phyloP scores from a whole-genome alignment of 2,888 invertebrate species.

The Drosophila parthenogenetica region DNA sequence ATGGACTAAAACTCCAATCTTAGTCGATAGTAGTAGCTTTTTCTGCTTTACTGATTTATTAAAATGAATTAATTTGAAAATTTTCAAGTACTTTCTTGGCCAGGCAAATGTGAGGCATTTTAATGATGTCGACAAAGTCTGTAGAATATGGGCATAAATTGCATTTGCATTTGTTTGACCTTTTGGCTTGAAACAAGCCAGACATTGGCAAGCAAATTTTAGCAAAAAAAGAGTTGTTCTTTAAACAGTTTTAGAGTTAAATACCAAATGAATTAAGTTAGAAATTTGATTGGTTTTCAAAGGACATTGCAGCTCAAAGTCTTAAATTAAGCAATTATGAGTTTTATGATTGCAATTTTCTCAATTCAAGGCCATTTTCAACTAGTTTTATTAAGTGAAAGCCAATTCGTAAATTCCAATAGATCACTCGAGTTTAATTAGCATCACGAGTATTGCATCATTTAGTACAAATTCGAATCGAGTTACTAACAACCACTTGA shows the following conservation, averaged over 20 bases:
- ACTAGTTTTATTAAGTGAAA: background rate
- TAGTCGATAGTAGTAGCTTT: background rate
- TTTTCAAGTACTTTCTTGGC: conserved; percentile 50
- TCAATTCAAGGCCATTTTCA: no score
- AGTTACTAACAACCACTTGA: conserved; percentile 36
- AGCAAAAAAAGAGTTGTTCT: no score
- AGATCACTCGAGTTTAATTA: conserved; percentile 19
- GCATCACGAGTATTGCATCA: conserved; percentile 24
- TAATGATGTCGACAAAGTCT: conserved; percentile 64
- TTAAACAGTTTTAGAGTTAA: no score
- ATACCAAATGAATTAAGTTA: background rate
- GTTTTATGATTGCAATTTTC: no score
- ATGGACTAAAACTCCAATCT: conserved; percentile 36
- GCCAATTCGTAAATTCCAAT: conserved; percentile 8
- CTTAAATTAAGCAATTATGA: no score
- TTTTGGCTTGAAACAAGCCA: conserved; percentile 51
- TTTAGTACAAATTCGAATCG: conserved; percentile 10
- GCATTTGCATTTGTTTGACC: conserved; percentile 76
- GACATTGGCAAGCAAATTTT: background rate
- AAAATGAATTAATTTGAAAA: conserved; percentile 81
- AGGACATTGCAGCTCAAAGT: background rate
- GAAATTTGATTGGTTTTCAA: no score
- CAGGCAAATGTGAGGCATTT: conserved; percentile 65
- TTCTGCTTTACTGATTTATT: conserved; percentile 65
- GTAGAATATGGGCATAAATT: conserved; percentile 53